Evolutionary conservation across 2,888 invertebrate species (phyloP).

Genomic region (Carterocephalus palaemon): DNA sequence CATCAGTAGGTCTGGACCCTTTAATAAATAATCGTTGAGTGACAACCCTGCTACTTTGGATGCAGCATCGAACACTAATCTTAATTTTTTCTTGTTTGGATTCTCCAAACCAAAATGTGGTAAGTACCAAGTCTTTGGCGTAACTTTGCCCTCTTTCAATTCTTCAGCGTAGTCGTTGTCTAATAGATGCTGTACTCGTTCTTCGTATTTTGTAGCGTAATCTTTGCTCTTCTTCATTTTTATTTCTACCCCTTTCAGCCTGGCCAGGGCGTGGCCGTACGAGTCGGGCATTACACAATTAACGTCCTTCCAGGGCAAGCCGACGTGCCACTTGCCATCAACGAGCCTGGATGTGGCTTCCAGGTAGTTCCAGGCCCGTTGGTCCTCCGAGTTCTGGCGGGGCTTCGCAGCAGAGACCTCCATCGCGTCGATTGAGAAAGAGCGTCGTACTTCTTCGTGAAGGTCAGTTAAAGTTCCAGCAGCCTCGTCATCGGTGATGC

Average conservation of each 20-base stretch:
- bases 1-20: constrained; percentile 32
- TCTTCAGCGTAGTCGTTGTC: constrained; percentile 31
- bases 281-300: constrained; percentile 8
- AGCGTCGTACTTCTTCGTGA: background rate
- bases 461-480: background rate
- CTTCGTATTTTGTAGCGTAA: constrained; percentile 27
- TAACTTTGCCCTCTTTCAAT: background rate
- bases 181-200: constrained; percentile 32
- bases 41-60: constrained; percentile 20
- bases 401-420: background rate
- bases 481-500: background rate
- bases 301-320: constrained; percentile 33
- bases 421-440: background rate
- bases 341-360: background rate
- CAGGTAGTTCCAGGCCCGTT: background rate
- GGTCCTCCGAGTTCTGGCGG: background rate
- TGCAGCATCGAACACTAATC: constrained; percentile 33
- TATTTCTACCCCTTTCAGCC: background rate
- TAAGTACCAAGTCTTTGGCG: constrained; percentile 31
- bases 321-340: constrained; percentile 30
- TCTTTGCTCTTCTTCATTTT: constrained; percentile 3
- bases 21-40: constrained; percentile 33
- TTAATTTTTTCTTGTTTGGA: constrained; percentile 32
- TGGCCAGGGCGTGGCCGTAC: background rate
- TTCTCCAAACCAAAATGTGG: constrained; percentile 28